Evolutionary conservation across 2,888 invertebrate species (phyloP).

Genomic region (Pharmacophagus antenor): DNA sequence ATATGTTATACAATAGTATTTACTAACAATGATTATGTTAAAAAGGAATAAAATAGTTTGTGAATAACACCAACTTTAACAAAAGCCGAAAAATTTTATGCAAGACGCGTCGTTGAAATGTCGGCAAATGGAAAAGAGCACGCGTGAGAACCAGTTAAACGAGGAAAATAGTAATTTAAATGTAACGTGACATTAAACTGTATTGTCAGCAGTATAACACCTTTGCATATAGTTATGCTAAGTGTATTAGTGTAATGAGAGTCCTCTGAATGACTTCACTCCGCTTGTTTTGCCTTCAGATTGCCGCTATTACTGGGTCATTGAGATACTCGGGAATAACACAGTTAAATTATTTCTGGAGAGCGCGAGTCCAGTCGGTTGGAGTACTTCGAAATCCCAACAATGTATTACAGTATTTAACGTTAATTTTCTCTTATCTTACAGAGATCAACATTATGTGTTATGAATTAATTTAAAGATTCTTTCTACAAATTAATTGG

Average conservation of each 20-base stretch:
- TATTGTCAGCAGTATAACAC: slow-evolving; percentile 24
- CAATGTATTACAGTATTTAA: neutral
- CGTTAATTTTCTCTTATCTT: neutral
- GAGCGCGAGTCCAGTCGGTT: slow-evolving; percentile 39
- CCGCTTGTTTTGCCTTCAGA: slow-evolving; percentile 45
- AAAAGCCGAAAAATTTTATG: neutral
- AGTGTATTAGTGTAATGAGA: slow-evolving; percentile 49
- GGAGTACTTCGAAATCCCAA: slow-evolving; percentile 3
- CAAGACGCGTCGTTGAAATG: neutral
- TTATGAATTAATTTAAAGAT: neutral
- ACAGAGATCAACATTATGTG: neutral
- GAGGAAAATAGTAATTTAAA: slow-evolving; percentile 31
- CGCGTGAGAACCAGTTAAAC: slow-evolving; percentile 7
- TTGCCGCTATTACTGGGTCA: slow-evolving; percentile 50
- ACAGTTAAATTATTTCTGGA: slow-evolving; percentile 48
- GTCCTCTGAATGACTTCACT: slow-evolving; percentile 40
- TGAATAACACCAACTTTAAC: neutral
- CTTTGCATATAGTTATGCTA: slow-evolving; percentile 33
- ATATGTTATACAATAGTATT: neutral
- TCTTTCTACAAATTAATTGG: no score
- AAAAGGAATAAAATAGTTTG: neutral
- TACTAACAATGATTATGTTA: neutral
- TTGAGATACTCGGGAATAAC: slow-evolving; percentile 45
- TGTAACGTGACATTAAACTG: slow-evolving; percentile 34
- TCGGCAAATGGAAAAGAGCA: slow-evolving; percentile 6